phyloP scores from a whole-genome alignment of 1,140 invertebrate species.

The Trichogramma pretiosum region DNA sequence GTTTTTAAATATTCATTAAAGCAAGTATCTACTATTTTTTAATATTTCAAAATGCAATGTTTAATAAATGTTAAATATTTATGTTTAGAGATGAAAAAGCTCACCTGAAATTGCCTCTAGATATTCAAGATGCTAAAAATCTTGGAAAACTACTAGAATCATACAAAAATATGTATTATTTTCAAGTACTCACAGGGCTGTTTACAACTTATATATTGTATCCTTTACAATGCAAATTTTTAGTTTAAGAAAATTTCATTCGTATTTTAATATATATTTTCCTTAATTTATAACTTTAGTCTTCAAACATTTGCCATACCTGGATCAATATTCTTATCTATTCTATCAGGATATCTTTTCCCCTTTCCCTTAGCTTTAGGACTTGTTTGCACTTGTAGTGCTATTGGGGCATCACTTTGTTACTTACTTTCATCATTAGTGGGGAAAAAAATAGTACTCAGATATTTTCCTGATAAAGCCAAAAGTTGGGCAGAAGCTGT shows the following conservation, averaged over 20 bases:
- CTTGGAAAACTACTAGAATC: slow-evolving; percentile 81
- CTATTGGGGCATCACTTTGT: slow-evolving; percentile 89
- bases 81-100: slow-evolving; percentile 75
- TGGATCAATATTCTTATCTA: slow-evolving; percentile 95
- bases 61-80: slow-evolving; percentile 8
- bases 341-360: slow-evolving; percentile 95
- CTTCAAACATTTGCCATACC: slow-evolving; percentile 99
- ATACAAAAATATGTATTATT: slow-evolving; percentile 93
- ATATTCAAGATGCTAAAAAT: slow-evolving; percentile 94
- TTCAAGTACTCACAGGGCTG: slow-evolving; percentile 81
- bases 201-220: slow-evolving; percentile 97
- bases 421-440: slow-evolving; percentile 86
- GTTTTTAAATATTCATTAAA: slow-evolving; percentile 31
- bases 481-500: slow-evolving; percentile 75
- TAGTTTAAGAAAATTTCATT: slow-evolving; percentile 1
- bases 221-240: slow-evolving; percentile 68
- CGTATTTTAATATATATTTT: slow-evolving; percentile 17
- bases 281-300: slow-evolving; percentile 50
- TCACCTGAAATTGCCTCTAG: slow-evolving; percentile 83
- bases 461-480: slow-evolving; percentile 84
- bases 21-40: slow-evolving; percentile 16
- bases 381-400: slow-evolving; percentile 93
- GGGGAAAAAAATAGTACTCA: slow-evolving; percentile 73
- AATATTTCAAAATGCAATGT: slow-evolving; percentile 5
- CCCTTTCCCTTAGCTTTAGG: slow-evolving; percentile 82